Evolutionary conservation across 2,888 invertebrate species (phyloP).

Genomic region (Drosophila koepferae): DNA sequence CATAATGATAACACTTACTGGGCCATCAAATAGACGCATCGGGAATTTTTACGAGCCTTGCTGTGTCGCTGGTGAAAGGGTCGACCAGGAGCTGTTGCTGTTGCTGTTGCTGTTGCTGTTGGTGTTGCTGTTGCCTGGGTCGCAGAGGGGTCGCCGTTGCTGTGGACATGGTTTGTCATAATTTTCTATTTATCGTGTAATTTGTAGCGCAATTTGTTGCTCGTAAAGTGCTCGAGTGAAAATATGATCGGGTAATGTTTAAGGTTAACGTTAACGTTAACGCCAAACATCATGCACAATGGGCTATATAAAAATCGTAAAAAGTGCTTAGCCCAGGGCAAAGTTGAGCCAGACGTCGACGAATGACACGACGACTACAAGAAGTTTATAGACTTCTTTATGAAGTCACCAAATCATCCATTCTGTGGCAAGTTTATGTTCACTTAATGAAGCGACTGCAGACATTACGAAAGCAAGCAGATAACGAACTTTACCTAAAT

Average conservation of each 20-base stretch:
- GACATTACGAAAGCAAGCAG: background rate
- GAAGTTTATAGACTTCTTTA: constrained; percentile 67
- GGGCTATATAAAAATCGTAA: constrained; percentile 78
- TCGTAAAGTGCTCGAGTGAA: constrained; percentile 81
- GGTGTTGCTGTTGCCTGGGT: background rate
- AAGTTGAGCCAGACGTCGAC: constrained; percentile 39
- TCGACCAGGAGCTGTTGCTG: constrained; percentile 29
- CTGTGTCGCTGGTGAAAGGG: constrained; percentile 53
- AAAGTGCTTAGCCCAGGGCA: constrained; percentile 33
- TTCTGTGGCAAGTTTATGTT: constrained; percentile 35
- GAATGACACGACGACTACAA: constrained; percentile 43
- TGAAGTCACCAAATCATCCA: constrained; percentile 49
- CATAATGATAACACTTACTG: constrained; percentile 81
- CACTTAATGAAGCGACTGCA: constrained; percentile 24
- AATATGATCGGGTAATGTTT: constrained; percentile 59
- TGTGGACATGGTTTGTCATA: constrained; percentile 75
- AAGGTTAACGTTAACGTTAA: constrained; percentile 16
- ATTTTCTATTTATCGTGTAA: constrained; percentile 84
- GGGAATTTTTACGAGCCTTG: constrained; percentile 72
- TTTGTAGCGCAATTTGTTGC: constrained; percentile 82
- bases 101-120: too few species aligned
- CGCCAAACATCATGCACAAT: constrained; percentile 61
- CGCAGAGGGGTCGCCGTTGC: constrained; percentile 33
- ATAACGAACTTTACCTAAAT: background rate
- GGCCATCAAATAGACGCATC: constrained; percentile 78